Evolutionary conservation across 2,113 vertebrate species (phyloP).

Genomic region (Gopherus evgoodei): DNA sequence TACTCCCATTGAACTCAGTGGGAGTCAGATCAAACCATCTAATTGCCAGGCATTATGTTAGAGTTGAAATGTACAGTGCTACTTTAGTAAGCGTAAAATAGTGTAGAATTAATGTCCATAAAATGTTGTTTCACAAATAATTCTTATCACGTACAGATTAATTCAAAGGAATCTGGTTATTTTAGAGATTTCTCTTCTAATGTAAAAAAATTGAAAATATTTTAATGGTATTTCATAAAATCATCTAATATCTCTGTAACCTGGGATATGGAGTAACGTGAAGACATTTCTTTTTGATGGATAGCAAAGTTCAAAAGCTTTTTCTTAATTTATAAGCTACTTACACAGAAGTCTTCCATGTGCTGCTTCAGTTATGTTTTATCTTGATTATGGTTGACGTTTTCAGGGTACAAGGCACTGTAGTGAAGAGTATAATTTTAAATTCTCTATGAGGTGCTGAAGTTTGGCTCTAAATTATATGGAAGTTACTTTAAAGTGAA

Average conservation of each 20-base stretch:
- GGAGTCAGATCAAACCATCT: not conserved
- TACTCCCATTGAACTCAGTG: not conserved
- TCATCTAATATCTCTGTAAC: slow-evolving; percentile 19
- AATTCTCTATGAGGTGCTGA: slow-evolving; percentile 47
- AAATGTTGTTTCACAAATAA: not conserved
- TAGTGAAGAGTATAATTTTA: slow-evolving; percentile 39
- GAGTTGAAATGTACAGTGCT: not conserved
- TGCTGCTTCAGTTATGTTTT: slow-evolving; percentile 32
- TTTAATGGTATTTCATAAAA: slow-evolving; percentile 4
- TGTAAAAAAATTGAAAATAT: slow-evolving; percentile 33
- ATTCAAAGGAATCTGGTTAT: not conserved
- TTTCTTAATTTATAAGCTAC: slow-evolving; percentile 53
- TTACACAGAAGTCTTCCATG: slow-evolving; percentile 27
- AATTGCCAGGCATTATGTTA: not conserved
- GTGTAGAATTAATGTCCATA: not conserved
- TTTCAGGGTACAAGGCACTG: slow-evolving; percentile 50
- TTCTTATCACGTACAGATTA: not conserved
- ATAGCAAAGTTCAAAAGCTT: slow-evolving; percentile 36
- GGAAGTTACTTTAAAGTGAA: slow-evolving; percentile 12
- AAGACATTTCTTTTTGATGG: slow-evolving; percentile 42
- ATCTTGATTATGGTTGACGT: slow-evolving; percentile 42
- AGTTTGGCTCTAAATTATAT: slow-evolving; percentile 39
- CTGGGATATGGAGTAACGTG: not conserved
- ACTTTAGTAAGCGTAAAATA: not conserved
- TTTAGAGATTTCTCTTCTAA: slow-evolving; percentile 11